Evolutionary conservation across 2,113 vertebrate genomes (phyloP).

Genomic region (Perca fluviatilis): DNA sequence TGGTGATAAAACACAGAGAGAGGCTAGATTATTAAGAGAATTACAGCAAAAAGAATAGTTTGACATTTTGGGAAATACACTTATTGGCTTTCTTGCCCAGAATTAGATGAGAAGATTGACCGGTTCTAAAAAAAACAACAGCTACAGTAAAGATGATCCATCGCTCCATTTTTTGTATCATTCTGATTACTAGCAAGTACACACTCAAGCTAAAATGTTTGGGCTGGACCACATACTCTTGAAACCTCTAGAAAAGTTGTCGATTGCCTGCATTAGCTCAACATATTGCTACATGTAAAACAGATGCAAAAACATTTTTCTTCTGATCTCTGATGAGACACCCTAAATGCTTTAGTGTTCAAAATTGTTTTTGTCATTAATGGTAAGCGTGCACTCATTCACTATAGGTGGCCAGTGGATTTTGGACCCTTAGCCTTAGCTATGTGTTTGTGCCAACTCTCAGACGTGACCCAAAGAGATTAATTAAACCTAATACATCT

Average conservation of each 20-base stretch:
- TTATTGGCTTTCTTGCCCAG: too few relatives aligned
- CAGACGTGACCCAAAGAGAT: constrained; percentile 62
- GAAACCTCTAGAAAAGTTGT: not conserved
- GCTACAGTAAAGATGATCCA: not conserved
- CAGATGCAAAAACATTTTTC: not conserved
- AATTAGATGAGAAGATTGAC: too few relatives aligned
- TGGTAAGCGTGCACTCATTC: not conserved
- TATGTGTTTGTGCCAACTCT: constrained; percentile 43
- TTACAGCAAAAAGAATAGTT: not conserved
- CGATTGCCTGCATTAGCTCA: not conserved
- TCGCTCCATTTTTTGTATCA: not conserved
- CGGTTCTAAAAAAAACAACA: too few relatives aligned
- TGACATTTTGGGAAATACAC: too few relatives aligned
- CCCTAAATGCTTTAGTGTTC: not conserved
- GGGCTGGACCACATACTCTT: not conserved
- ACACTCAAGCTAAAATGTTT: not conserved
- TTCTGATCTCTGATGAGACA: not conserved
- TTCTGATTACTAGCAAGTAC: not conserved
- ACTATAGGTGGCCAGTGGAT: constrained; percentile 20
- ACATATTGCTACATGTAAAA: not conserved
- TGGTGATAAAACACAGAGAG: constrained; percentile 1
- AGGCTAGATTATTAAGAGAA: not conserved
- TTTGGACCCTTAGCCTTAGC: not conserved
- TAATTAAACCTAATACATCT: constrained; percentile 63
- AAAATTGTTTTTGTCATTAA: not conserved